phyloP scores from a whole-genome alignment of 2,113 vertebrate genomes.

The Tenrec ecaudatus region DNA sequence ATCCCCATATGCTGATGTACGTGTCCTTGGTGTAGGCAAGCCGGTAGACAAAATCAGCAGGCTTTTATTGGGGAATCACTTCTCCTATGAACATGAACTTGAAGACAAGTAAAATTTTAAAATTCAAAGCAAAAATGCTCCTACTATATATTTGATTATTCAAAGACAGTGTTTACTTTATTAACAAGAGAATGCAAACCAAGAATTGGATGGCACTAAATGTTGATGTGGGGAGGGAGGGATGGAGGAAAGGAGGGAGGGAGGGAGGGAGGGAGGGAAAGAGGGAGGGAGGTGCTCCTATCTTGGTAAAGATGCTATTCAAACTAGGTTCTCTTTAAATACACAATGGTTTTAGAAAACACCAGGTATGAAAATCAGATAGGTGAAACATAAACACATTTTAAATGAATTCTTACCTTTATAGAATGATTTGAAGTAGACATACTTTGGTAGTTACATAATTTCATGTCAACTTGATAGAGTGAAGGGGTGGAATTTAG shows the following conservation, averaged over 20 bases:
- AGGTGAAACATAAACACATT: background rate
- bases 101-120: background rate
- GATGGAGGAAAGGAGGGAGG: too few relatives aligned
- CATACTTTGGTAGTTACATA: too few relatives aligned
- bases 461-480: too few relatives aligned
- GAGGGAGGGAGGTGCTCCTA: background rate
- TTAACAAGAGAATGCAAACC: background rate
- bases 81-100: constrained; percentile 32
- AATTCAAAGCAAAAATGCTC: constrained; percentile 23
- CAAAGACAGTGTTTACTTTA: constrained; percentile 28
- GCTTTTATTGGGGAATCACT: background rate
- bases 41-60: background rate
- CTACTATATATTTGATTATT: background rate
- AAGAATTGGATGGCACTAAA: background rate
- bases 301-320: background rate
- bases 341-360: constrained; percentile 1
- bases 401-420: constrained; percentile 39
- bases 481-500: too few relatives aligned
- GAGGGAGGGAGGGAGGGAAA: background rate
- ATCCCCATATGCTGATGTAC: background rate
- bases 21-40: background rate
- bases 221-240: background rate
- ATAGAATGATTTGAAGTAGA: background rate
- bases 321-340: background rate
- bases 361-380: constrained; percentile 13